phyloP scores from a whole-genome alignment of 2,113 vertebrate genomes.

The Erinaceus europaeus region DNA sequence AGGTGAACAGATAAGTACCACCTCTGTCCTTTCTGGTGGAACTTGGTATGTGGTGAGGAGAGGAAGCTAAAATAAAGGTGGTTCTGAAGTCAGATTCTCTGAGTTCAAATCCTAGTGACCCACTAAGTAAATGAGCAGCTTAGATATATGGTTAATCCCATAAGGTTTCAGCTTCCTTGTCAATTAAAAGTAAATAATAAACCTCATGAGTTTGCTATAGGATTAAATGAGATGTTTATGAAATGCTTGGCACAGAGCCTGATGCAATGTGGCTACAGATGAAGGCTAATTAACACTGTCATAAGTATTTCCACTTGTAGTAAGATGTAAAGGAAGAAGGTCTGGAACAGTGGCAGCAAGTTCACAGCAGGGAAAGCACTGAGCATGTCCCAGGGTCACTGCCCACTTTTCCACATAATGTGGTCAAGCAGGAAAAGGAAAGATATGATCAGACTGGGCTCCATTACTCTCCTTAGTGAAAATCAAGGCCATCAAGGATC shows the following conservation, averaged over 20 bases:
- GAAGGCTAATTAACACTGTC: neutral
- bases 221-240: neutral
- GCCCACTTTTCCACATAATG: neutral
- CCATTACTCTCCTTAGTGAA: conserved; percentile 71
- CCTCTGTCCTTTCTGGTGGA: neutral
- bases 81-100: neutral
- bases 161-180: neutral
- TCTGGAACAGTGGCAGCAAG: neutral
- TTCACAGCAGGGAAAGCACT: neutral
- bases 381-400: neutral
- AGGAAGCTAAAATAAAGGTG: neutral
- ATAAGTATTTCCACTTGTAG: neutral
- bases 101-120: neutral
- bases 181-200: neutral
- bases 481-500: conserved; percentile 54
- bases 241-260: neutral
- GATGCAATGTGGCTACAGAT: neutral
- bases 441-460: neutral
- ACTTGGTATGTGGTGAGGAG: neutral
- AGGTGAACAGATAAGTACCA: neutral
- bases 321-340: neutral
- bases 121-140: neutral
- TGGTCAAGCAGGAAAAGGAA: neutral
- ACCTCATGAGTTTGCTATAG: neutral
- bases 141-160: neutral